Percentiles rank a stretch among this genome's conserved stretches.
Evolutionary conservation across 1,140 invertebrate genomes (phyloP).

Genomic region (Bombus sibiricus): DNA sequence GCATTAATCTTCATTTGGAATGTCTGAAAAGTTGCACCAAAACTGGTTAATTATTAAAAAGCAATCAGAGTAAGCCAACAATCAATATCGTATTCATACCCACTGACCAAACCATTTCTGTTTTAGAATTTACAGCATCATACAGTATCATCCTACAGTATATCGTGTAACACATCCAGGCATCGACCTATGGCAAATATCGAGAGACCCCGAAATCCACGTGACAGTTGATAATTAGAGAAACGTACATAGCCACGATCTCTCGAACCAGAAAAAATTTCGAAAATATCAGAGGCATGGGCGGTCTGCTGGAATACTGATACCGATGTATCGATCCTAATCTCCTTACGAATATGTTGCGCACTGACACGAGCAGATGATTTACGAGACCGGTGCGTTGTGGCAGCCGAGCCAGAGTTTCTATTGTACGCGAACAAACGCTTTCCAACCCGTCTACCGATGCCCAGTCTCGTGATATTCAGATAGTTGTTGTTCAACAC

Average conservation of each 20-base stretch:
- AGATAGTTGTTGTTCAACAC: slow-evolving; percentile 26
- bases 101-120: no score
- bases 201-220: not conserved
- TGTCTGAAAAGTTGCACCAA: no score
- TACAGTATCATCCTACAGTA: no score
- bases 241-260: not conserved
- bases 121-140: no score
- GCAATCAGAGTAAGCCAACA: no score
- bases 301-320: slow-evolving; percentile 25
- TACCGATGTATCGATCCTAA: slow-evolving; percentile 42
- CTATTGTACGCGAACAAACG: slow-evolving; percentile 49
- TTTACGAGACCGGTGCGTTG: slow-evolving; percentile 33
- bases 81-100: no score
- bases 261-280: not conserved
- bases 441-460: slow-evolving; percentile 38
- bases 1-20: no score
- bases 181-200: no score
- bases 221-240: not conserved
- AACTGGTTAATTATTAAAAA: no score
- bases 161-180: no score
- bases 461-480: slow-evolving; percentile 41
- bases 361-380: slow-evolving; percentile 39
- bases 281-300: not conserved
- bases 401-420: slow-evolving; percentile 27
- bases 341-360: slow-evolving; percentile 42